phyloP scores from a whole-genome alignment of 2,797 vertebrate species.

The Anguilla megastoma region DNA sequence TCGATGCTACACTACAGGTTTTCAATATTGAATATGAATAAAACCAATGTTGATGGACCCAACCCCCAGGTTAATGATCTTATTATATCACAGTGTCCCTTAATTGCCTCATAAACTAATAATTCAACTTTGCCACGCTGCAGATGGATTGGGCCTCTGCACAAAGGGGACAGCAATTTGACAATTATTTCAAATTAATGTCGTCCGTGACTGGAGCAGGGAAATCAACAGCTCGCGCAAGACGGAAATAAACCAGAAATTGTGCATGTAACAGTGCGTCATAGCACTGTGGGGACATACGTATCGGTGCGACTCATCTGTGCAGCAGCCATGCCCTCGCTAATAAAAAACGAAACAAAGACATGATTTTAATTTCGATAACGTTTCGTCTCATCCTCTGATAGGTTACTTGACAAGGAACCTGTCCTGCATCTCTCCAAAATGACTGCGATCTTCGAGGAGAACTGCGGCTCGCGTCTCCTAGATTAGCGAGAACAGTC shows the following conservation, averaged over 20 bases:
- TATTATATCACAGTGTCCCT: constrained; percentile 6
- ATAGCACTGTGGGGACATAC: not conserved
- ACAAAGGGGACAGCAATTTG: not conserved
- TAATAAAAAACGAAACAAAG: not conserved
- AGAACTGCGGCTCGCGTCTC: not conserved
- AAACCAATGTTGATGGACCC: not conserved
- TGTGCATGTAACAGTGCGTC: not conserved
- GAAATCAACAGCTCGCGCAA: not conserved
- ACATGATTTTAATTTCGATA: not conserved
- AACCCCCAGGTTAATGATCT: constrained; percentile 3
- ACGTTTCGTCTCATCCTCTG: not conserved
- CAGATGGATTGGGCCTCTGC: not conserved
- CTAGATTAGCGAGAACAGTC: not conserved
- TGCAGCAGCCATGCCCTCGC: not conserved
- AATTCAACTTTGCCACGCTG: not conserved
- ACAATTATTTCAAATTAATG: not conserved
- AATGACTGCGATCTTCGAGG: not conserved
- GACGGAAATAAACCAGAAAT: not conserved
- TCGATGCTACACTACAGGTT: not conserved
- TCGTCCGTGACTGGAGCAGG: not conserved
- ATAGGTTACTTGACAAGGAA: not conserved
- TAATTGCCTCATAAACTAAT: not conserved
- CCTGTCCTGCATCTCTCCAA: not conserved
- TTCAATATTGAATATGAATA: constrained; percentile 17
- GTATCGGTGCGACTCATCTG: not conserved